Base-by-base conservation (phyloP, 1,140 invertebrate species). In the Liolophura sinensis region DNA sequence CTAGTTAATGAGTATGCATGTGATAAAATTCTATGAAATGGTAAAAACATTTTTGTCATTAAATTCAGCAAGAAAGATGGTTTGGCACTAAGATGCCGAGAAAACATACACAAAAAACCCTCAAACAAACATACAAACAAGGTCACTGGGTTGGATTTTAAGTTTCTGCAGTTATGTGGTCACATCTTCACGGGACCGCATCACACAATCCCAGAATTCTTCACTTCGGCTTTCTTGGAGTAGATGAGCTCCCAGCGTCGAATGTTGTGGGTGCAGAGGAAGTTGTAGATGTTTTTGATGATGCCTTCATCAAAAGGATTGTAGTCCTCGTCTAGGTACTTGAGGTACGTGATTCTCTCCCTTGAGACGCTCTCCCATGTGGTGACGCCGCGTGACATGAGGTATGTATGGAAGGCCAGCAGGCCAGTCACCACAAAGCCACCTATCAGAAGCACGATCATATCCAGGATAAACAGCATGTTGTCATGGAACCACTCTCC, bases 241-340 rank as follows among this genome's bases (percentile, higher is more conserved):
- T 82, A 82, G 16, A 80, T 61, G 16, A 65, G 71, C 48, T 80
- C 80, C 80, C 80, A 82, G 24, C 70, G 65, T 60, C 74, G 70
- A 5, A 73, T 24, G 22, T 71, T 70, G 25, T 65, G 70, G 48
- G 65, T 56, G 70, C 74, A 82, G 47, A 82, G 64, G 65, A 84
- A 84, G 56, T 75, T 68, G 61, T 70, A 78, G n/a, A 76, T 69
- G 69, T 84, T 84, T 56, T 27, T 68, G 55, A 71, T 72, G 16
- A 72, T 70, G 20, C 82, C 82, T 65, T 82, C 73, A 69, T 83
- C 73, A 67, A 84, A 84, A 1, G 83, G 83, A 65, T 84, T 83
- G 64, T 76, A 76, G 24, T 79, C 74, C 20, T 79, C 72, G 50
- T 76, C 72, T 46, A 85, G 64, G 63, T 83, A 77, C 63, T 80